Evolutionary conservation across 2,888 invertebrate species (phyloP).

Genomic region (Scaptomyza reducta): DNA sequence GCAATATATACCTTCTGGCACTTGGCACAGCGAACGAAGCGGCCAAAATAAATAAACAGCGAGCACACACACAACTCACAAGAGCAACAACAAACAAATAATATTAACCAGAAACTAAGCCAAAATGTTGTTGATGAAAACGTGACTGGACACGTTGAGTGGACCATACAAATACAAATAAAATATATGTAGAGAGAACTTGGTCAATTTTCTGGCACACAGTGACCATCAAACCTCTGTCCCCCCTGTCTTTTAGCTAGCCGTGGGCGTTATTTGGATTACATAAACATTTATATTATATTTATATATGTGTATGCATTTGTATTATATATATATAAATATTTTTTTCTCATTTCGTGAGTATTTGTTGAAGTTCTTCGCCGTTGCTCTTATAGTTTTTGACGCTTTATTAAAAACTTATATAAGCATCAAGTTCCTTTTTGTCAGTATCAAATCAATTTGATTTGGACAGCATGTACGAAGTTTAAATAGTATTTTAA

Average conservation of each 20-base stretch:
- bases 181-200: slow-evolving; percentile 21
- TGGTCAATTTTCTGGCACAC: slow-evolving; percentile 41
- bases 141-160: slow-evolving; percentile 71
- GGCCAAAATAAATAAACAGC: slow-evolving; percentile 69
- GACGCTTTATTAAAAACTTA: slow-evolving; percentile 47
- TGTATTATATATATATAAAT: slow-evolving; percentile 7
- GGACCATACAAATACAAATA: slow-evolving; percentile 29
- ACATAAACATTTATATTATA: not conserved
- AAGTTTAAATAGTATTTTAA: not conserved
- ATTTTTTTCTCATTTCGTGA: slow-evolving; percentile 31
- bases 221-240: slow-evolving; percentile 41
- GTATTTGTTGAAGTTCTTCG: slow-evolving; percentile 27
- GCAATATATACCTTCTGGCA: slow-evolving; percentile 71
- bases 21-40: slow-evolving; percentile 52
- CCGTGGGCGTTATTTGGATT: slow-evolving; percentile 8
- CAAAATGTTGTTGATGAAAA: slow-evolving; percentile 70
- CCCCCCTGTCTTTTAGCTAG: not conserved
- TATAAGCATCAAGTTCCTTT: slow-evolving; percentile 20
- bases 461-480: slow-evolving; percentile 23
- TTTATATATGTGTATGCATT: slow-evolving; percentile 16
- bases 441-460: slow-evolving; percentile 1
- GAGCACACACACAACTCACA: slow-evolving; percentile 23
- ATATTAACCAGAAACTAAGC: slow-evolving; percentile 75
- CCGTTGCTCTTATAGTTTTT: slow-evolving; percentile 31
- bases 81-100: slow-evolving; percentile 61